Base-by-base conservation (phyloP, 2,113 vertebrate genomes). In the Pelodiscus sinensis region DNA sequence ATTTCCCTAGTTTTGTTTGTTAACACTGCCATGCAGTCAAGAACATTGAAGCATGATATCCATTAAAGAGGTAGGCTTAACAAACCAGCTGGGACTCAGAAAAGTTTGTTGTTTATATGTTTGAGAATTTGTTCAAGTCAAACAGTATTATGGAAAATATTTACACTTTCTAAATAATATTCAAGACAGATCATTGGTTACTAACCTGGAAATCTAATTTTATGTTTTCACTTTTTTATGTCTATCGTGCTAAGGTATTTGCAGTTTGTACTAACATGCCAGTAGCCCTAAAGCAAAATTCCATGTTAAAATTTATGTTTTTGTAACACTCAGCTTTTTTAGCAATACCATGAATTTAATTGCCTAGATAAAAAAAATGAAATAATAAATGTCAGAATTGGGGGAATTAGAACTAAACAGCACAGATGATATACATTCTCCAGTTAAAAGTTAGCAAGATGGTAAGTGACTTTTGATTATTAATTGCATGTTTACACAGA, bases 321-420 rank as follows among this genome's bases (percentile, higher is more conserved):
- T 97, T 97, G 92, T 96, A 92, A 97, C 93, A 94, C 92, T 93
- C 84, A 73, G 91, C 91, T 84, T 95, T 95, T 95, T 21, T 52
- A 68, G 89, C 83, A 73, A 96, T 97, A 94, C 94, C 94, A 86
- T 95, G 85, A 56, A 71, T 92, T 97, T 96, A 96, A 96, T 96
- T 97, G 95, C 93, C 93, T 92, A 38, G 22, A 73, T 90, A 93
- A 97, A 93, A 73, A 83, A 88, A 97, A 93, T 88, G 58, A 31
- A 97, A 94, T 97, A 97, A 97, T 97, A 96, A 97, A 92, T 96
- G 94, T 97, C 88, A 97, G 92, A 97, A 95, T 88, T 78, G 86
- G 88, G 90, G 71, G 91, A 92, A 92, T 90, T 85, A 93, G 90
- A 95, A 86, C 84, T 90, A 92, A 95, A 95, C 90, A 96, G 87